Base-by-base conservation (phyloP, 2,797 vertebrate species). In the Pterois miles region DNA sequence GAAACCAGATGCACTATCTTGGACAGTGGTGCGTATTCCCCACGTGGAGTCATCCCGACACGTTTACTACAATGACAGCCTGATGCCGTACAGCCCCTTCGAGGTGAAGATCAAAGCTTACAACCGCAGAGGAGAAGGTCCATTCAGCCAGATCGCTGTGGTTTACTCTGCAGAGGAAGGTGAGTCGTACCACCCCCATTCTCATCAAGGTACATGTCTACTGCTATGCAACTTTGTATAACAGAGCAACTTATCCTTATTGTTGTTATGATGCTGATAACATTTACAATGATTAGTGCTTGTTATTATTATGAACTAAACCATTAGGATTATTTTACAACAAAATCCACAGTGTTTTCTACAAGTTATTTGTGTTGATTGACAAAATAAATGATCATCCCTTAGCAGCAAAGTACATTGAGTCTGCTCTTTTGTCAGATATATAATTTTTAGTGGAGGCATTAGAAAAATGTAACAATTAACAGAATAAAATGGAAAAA, bases 111-210 rank as follows among this genome's bases (percentile, higher is more conserved):
- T 99, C 86, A 97, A 94, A 71, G 96, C 97, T 1, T 98, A 96
- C 80, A 99, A 99, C 93, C 93, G 89, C 48, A 96, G 93, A 23
- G 98, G 98, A 34, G 96, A 98, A 25, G 98, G 98, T 3, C 98
- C 98, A 0, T 98, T 97, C 93, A 98, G 98, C 91, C 96, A 98
- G 91, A 96, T 95, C 0, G 96, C 96, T 2, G 77, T 95, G 1
- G 96, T 99, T 48, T 92, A 97, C 92, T 98, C 98, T 0, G 98
- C 98, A 2, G 98, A 99, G 84, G 98, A 99, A 94, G 98, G 98
- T 98, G 91, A 92, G 91, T 31, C 40, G 40, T 43, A 43, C 16
- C 40, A 43, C 40, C 40, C 40, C 16, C 16, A 2, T 18, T 18
- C 40, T 43, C 18, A 43, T 43, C 40, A 43, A 8, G 33, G 33